phyloP scores from a whole-genome alignment of 2,797 vertebrate genomes.

The Macroramphosus scolopax region DNA sequence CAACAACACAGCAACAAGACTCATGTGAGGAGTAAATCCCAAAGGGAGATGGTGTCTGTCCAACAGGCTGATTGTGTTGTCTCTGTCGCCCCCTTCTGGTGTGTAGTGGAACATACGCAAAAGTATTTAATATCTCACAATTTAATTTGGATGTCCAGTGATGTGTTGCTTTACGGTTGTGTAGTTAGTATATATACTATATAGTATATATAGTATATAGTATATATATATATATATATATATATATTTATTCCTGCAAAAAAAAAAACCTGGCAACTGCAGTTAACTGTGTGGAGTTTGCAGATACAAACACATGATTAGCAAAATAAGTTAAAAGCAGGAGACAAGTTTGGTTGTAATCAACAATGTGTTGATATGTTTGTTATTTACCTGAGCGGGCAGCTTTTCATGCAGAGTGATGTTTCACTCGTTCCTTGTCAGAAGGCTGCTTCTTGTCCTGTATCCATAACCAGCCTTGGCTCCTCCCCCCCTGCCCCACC shows the following conservation, averaged over 20 bases:
- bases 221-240: too few relatives aligned
- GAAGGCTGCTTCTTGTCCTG: conserved; percentile 27
- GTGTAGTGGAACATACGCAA: conserved; percentile 4
- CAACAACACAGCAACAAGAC: background rate
- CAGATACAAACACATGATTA: background rate
- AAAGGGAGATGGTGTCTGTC: background rate
- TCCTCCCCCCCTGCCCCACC: conserved; percentile 49
- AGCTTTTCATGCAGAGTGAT: conserved; percentile 23
- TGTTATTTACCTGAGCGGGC: conserved; percentile 19
- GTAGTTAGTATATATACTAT: background rate
- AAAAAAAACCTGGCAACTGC: too few relatives aligned
- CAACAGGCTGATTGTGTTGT: conserved; percentile 4
- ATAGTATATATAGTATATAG: too few relatives aligned
- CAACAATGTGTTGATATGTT: conserved; percentile 11
- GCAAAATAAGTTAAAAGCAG: background rate
- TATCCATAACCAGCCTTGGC: conserved; percentile 34
- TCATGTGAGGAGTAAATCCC: conserved; percentile 1
- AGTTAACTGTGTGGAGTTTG: background rate
- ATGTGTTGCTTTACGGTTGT: background rate
- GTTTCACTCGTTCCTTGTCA: conserved; percentile 18
- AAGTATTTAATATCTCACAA: too few relatives aligned
- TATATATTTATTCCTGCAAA: too few relatives aligned
- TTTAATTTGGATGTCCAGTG: background rate
- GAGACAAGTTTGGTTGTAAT: background rate
- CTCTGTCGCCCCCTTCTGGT: conserved; percentile 52